Base-by-base conservation (phyloP, 2,888 invertebrate genomes). In the Nomada ruficornis region DNA sequence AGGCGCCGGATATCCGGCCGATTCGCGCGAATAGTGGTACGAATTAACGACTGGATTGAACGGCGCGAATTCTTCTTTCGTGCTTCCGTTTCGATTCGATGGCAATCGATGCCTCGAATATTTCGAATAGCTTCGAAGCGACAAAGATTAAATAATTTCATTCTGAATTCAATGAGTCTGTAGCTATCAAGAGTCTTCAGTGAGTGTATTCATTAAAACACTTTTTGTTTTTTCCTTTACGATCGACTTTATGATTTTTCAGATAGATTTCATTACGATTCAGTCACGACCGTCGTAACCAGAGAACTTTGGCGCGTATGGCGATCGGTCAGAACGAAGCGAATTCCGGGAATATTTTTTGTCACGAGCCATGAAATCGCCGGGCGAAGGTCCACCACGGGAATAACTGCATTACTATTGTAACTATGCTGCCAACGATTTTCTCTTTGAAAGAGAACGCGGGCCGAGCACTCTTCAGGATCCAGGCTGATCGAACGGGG, bases 211-310 rank as follows among this genome's bases (percentile, higher is more conserved):
- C 36, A 36, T 5, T 18, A 7, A 36, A 5, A 5, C 36, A 5
- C 18, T 2, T 18, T 50, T 50, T 50, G 0, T 2, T 13, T 50
- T 18, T 50, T 4, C 7, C 18, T 50, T 15, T 15, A 18, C 15
- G 5, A 62, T 80, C 88, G 86, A 83, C 88, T 91, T 87, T 83
- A 88, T 87, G 86, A 90, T 91, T 90, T 89, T 86, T 89, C 83
- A 83, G 88, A 89, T 85, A 86, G 87, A 86, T 90, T 89, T 88
- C 88, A 85, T 89, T 87, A 88, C 81, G 70, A 74, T 64, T 67
- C 79, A 79, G 74, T 82, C 84, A 69, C 83, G 79, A 84, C 75
- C 72, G 69, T 78, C 77, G 79, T 71, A 84, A 86, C 78, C 47
- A 65, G 42, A 74, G 69, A 84, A 82, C 82, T 80, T 74, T 62